Base-by-base conservation (phyloP, 1,140 invertebrate species). In the Apis laboriosa region DNA sequence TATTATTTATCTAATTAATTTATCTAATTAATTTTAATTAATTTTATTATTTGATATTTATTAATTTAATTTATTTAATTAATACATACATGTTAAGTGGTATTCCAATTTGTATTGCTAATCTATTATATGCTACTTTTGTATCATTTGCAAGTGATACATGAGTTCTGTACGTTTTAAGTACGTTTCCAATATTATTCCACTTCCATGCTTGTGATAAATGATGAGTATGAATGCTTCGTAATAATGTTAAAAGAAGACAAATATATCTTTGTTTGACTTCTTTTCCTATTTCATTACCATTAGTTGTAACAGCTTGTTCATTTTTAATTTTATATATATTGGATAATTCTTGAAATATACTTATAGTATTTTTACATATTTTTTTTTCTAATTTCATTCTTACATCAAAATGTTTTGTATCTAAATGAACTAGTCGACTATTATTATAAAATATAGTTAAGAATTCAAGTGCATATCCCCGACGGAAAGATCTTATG, bases 401-500 rank as follows among this genome's bases (percentile, higher is more conserved):
- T 60, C 94, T 86, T 13, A 90, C 76, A 0, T 89, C 86, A 83
- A 13, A 49, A 61, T 81, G 88, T 64, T 78, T 92, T 76, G 12
- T 83, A 49, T 91, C 83, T 1, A 68, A 85, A 12, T 83, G 91
- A 28, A 95, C 89, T 21, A 95, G 89, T 83, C 95, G 89, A 60
- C 94, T 91, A 87, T 96, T 95, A 49, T 93, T 93, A 89, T 96
- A 97, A 87, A 96, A 96, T 61, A 94, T 92, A 63, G 93, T 92
- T 67, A 97, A 86, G 75, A 97, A 92, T 87, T 96, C 96, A 0
- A 96, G 77, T 3, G 96, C 96, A 91, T 96, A 96, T 84, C 94
- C 95, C 83, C 95, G 94, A 64, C 96, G 92, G 87, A 95, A 97
- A 43, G 95, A 95, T 83, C 96, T 93, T 1, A 96, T 94, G 34